phyloP scores from a whole-genome alignment of 2,113 vertebrate species.

The Plecotus auritus region DNA sequence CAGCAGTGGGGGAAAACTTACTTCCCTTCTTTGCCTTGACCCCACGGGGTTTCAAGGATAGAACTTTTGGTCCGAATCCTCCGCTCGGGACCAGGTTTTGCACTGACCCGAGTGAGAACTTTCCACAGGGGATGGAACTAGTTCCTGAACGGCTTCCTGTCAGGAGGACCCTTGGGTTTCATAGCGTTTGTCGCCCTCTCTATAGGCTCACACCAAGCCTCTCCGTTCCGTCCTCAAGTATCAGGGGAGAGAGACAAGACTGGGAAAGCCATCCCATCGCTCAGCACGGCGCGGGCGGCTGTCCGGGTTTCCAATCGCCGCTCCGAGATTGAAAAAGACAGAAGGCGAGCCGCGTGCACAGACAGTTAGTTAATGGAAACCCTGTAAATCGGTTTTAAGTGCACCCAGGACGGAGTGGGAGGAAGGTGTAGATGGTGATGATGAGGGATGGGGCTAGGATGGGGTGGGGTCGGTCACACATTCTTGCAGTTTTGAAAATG shows the following conservation, averaged over 20 bases:
- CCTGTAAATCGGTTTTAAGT: slow-evolving; percentile 68
- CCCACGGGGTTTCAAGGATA: neutral
- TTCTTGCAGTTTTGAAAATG: neutral
- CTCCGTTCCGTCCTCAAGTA: neutral
- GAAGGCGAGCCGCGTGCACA: slow-evolving; percentile 60
- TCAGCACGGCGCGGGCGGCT: neutral
- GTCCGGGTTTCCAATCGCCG: slow-evolving; percentile 17
- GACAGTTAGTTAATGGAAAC: slow-evolving; percentile 77
- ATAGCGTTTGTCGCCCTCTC: neutral
- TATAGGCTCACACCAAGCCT: neutral
- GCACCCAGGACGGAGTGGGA: slow-evolving; percentile 56
- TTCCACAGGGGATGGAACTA: neutral
- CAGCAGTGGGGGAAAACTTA: neutral
- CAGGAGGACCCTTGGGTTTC: neutral
- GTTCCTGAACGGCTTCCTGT: neutral
- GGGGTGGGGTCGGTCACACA: neutral
- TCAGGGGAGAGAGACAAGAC: neutral
- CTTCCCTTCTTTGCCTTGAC: neutral
- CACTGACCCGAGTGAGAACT: neutral
- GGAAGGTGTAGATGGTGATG: neutral
- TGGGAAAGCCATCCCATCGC: slow-evolving; percentile 51
- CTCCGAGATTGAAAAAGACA: slow-evolving; percentile 26
- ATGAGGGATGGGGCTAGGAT: neutral
- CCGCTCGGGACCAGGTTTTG: neutral
- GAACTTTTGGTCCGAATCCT: neutral